phyloP scores from a whole-genome alignment of 2,113 vertebrate species.

The Cebus imitator region DNA sequence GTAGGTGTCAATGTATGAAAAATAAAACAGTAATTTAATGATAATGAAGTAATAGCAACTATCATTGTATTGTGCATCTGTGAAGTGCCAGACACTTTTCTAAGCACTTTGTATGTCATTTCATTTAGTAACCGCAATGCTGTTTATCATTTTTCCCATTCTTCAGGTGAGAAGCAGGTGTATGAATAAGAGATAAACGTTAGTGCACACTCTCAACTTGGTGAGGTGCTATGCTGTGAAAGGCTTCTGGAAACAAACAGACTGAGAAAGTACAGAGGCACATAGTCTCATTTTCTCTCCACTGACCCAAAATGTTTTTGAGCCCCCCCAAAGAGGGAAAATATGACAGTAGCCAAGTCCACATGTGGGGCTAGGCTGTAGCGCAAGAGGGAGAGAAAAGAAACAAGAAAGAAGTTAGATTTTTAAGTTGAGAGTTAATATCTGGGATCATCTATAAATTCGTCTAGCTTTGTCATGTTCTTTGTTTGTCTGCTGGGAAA shows the following conservation, averaged over 20 bases:
- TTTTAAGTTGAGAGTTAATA: neutral
- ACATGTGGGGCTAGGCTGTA: accelerated
- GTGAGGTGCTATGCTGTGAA: neutral
- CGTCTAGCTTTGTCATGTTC: neutral
- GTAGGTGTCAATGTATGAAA: neutral
- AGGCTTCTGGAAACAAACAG: neutral
- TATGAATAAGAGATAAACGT: neutral
- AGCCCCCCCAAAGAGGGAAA: neutral
- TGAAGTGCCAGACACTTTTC: neutral
- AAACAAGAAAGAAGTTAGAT: neutral
- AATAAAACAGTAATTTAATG: neutral
- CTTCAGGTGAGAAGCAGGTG: neutral
- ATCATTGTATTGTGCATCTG: neutral
- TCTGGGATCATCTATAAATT: neutral
- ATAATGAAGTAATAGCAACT: neutral
- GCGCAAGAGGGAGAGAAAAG: neutral
- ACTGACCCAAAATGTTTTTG: neutral
- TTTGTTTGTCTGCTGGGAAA: neutral
- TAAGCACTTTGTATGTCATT: neutral
- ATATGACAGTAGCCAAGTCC: neutral
- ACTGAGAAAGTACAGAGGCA: neutral
- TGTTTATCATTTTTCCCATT: neutral
- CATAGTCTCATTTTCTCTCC: neutral
- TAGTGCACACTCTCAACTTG: neutral
- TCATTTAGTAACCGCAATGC: neutral